phyloP scores from a whole-genome alignment of 2,113 vertebrate species.

The Pycnonotus jocosus region DNA sequence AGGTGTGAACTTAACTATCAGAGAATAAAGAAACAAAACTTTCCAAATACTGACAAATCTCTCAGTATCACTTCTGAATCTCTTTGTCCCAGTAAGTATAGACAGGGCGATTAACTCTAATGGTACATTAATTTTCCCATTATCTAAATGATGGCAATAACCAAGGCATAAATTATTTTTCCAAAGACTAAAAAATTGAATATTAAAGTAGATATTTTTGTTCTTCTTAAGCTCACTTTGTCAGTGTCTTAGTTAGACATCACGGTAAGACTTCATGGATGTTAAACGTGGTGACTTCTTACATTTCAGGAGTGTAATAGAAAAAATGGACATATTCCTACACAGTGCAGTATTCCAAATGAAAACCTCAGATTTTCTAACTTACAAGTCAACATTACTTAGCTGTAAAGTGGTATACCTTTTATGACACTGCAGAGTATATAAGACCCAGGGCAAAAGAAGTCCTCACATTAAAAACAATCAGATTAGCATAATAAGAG shows the following conservation, averaged over 20 bases:
- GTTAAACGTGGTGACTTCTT: background rate
- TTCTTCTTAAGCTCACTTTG: background rate
- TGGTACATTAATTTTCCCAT: background rate
- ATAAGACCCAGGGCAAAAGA: conserved; percentile 24
- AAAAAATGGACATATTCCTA: background rate
- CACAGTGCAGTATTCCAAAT: background rate
- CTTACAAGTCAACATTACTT: background rate
- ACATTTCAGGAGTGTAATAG: background rate
- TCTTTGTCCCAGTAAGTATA: background rate
- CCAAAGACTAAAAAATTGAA: background rate
- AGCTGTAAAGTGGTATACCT: background rate
- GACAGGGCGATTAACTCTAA: background rate
- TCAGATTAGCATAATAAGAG: conserved; percentile 50
- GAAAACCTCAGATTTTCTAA: background rate
- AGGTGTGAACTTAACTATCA: background rate
- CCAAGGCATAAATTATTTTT: background rate
- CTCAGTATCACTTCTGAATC: background rate
- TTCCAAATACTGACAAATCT: background rate
- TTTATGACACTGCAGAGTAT: conserved; percentile 24
- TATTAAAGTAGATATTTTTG: background rate
- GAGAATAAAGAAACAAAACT: background rate
- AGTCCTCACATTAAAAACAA: conserved; percentile 41
- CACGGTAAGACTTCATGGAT: background rate
- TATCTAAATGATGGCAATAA: background rate
- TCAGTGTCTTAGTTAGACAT: background rate